These are phyloP conservation scores for Ceyx erithaca DNA, from an alignment of 2,797 vertebrate species.

Conservation along the genomic window DNA sequence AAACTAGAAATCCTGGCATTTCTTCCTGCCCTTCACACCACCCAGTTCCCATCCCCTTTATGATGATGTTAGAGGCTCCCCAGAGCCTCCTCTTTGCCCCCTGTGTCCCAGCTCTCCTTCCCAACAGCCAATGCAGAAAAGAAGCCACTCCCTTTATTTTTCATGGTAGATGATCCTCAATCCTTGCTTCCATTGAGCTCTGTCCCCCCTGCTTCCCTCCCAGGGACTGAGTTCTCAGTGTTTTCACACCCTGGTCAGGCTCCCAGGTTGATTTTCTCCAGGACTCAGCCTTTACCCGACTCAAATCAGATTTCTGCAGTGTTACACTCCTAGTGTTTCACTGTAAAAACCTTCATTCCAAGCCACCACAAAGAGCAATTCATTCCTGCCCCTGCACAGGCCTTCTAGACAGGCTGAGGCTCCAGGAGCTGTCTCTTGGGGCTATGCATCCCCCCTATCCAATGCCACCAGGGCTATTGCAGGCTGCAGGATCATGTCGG, in stretches of 20 bases:
- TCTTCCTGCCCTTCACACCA: not conserved
- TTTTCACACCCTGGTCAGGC: not conserved
- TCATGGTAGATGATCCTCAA: not conserved
- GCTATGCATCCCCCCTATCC: not conserved
- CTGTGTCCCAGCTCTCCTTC: not conserved
- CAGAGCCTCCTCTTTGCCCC: not conserved
- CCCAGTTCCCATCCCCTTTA: not conserved
- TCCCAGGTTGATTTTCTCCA: not conserved
- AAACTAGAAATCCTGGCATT: not conserved
- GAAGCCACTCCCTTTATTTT: not conserved
- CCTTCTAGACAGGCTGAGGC: not conserved
- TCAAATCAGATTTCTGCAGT: slow-evolving; percentile 27
- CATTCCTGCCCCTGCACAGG: not conserved
- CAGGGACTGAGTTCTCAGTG: not conserved
- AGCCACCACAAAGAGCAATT: slow-evolving; percentile 42
- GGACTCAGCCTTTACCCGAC: not conserved
- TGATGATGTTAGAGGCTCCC: not conserved
- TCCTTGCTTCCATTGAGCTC: not conserved
- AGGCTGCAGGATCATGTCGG: not conserved
- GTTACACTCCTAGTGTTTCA: slow-evolving; percentile 41
- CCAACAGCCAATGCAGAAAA: not conserved
- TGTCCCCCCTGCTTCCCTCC: not conserved
- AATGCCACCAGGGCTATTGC: not conserved
- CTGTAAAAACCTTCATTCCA: not conserved
- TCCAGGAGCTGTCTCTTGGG: not conserved